A percentile compares a stretch with the other conserved stretches of the same genome.
Evolutionary conservation across 2,113 vertebrate genomes (phyloP).

Genomic region (Chunga burmeisteri): DNA sequence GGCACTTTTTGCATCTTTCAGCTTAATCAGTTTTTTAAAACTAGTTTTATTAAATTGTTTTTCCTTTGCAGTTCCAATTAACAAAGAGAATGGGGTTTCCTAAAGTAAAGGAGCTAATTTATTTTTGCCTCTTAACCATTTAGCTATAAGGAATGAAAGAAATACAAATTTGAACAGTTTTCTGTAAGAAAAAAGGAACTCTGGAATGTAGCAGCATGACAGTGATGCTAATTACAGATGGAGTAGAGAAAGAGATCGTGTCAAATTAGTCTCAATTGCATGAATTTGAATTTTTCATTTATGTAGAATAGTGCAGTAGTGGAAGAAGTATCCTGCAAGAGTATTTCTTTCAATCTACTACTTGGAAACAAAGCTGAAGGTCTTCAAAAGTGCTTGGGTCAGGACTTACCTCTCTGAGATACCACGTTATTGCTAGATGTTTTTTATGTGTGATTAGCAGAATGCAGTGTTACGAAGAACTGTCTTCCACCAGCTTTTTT

Average conservation of each 20-base stretch:
- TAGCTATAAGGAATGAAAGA: background rate
- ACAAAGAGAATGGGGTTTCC: background rate
- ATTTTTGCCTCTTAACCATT: background rate
- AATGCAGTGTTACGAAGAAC: background rate
- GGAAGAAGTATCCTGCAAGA: background rate
- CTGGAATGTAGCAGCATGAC: background rate
- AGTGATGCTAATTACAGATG: background rate
- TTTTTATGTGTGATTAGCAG: background rate
- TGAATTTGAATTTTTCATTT: background rate
- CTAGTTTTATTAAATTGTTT: background rate
- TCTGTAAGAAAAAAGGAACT: background rate
- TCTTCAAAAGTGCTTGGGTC: background rate
- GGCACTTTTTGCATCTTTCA: background rate
- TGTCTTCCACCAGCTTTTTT: background rate
- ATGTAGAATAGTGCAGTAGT: background rate
- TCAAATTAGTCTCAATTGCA: background rate
- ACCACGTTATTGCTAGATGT: fast-evolving
- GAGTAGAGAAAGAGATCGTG: background rate
- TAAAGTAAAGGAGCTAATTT: background rate
- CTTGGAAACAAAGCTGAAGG: background rate
- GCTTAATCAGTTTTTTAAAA: background rate
- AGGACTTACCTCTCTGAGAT: background rate
- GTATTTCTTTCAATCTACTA: background rate
- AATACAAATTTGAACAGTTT: background rate
- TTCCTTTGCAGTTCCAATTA: background rate